Conservation (phyloP, 2,113 vertebrate species). For the Delphinapterus leucas region DNA sequence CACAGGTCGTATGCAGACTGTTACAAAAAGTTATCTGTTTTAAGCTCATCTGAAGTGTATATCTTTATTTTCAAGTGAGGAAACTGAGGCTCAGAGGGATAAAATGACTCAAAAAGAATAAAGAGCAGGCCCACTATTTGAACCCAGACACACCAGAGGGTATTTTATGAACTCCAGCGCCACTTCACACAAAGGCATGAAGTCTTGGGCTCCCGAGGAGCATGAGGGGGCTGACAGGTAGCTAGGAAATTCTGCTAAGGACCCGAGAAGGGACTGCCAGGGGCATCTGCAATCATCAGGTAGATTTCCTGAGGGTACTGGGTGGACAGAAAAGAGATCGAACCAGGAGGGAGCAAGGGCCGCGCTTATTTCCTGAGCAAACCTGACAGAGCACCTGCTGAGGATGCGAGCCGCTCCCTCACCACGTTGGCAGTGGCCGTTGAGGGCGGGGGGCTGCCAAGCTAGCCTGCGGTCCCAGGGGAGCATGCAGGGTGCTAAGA, state of each 20-base stretch:
- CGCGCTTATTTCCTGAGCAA: constrained; percentile 2
- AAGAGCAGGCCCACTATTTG: background rate
- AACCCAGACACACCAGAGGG: background rate
- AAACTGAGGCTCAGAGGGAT: background rate
- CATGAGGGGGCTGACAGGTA: background rate
- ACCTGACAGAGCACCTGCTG: background rate
- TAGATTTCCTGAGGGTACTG: background rate
- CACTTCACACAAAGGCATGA: background rate
- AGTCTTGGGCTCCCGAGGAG: background rate
- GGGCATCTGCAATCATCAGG: background rate
- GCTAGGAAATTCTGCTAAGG: background rate
- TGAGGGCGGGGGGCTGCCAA: background rate
- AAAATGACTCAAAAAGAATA: background rate
- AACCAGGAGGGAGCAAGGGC: background rate
- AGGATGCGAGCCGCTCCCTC: background rate
- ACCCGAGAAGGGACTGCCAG: background rate
- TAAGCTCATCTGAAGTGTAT: background rate
- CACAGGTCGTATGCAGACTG: background rate
- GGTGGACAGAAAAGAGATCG: background rate
- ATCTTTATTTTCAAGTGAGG: background rate
- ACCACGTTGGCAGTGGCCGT: background rate
- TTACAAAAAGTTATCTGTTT: background rate
- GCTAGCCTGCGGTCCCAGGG: too few species aligned
- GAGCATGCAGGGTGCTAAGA: background rate
- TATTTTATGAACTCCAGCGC: background rate